A percentile compares a stretch with the other conserved stretches of the same genome.
Conservation (phyloP, 2,113 vertebrate genomes). For the Elephantulus edwardii region DNA sequence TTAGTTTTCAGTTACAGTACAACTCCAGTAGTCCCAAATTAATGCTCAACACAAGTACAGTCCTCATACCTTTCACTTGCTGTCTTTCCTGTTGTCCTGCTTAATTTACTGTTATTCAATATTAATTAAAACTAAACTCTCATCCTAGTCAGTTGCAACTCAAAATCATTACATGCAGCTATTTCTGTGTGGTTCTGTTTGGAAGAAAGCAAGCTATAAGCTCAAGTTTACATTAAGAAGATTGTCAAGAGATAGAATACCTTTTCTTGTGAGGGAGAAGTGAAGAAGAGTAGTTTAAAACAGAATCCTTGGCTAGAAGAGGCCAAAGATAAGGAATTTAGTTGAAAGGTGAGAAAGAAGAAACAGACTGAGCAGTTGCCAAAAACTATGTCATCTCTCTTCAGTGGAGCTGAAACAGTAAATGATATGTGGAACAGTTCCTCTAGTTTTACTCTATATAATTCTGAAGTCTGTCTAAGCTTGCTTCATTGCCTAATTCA, state of each 20-base stretch:
- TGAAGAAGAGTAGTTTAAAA: not conserved
- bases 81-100: not conserved
- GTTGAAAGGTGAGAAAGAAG: accelerated
- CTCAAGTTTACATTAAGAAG: not conserved
- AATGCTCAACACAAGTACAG: conserved; percentile 59
- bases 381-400: not conserved
- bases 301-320: not conserved
- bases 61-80: not conserved
- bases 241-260: not conserved
- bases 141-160: not conserved
- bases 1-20: conserved; percentile 61
- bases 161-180: conserved; percentile 18
- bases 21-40: conserved; percentile 44
- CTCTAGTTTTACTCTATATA: not conserved
- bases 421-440: conserved; percentile 5
- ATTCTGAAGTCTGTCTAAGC: conserved; percentile 11
- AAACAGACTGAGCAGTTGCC: not conserved
- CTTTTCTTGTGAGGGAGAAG: not conserved
- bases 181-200: not conserved
- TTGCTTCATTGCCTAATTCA: not conserved
- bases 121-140: conserved; percentile 62
- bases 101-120: conserved; percentile 62
- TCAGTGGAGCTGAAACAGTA: conserved; percentile 23
- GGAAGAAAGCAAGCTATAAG: not conserved
- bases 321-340: not conserved